Evolutionary conservation across 2,113 vertebrate genomes (phyloP).

Genomic region (Heteronetta atricapilla): DNA sequence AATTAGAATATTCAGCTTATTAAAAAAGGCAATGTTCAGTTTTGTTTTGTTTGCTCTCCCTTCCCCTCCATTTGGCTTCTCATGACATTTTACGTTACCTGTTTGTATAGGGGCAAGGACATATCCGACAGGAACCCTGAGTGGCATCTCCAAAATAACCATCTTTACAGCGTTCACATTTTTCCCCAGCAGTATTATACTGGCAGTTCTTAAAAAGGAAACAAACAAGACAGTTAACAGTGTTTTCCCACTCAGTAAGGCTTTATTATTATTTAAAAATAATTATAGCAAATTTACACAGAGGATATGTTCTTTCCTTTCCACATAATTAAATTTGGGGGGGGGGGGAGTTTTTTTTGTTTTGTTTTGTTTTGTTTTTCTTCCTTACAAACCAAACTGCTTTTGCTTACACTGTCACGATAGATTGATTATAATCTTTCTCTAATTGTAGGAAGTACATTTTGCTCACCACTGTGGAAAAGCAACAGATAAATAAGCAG

Average conservation of each 20-base stretch:
- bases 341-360: no score
- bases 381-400: background rate
- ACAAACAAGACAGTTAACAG: slow-evolving; percentile 22
- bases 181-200: slow-evolving; percentile 87
- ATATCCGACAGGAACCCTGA: slow-evolving; percentile 80
- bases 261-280: background rate
- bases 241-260: background rate
- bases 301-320: background rate
- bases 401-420: background rate
- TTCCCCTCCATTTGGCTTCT: background rate
- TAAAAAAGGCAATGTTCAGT: background rate
- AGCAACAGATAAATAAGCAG: background rate
- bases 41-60: background rate
- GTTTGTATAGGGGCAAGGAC: slow-evolving; percentile 87
- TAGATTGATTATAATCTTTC: background rate
- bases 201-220: slow-evolving; percentile 84
- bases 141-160: slow-evolving; percentile 85
- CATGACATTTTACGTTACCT: slow-evolving; percentile 74
- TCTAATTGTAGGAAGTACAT: background rate
- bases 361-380: no score
- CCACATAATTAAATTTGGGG: background rate
- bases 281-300: background rate
- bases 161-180: slow-evolving; percentile 89
- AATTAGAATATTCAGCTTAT: background rate
- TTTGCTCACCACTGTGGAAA: background rate